Evolutionary conservation across 2,113 vertebrate species (phyloP).

Genomic region (Anser cygnoides): DNA sequence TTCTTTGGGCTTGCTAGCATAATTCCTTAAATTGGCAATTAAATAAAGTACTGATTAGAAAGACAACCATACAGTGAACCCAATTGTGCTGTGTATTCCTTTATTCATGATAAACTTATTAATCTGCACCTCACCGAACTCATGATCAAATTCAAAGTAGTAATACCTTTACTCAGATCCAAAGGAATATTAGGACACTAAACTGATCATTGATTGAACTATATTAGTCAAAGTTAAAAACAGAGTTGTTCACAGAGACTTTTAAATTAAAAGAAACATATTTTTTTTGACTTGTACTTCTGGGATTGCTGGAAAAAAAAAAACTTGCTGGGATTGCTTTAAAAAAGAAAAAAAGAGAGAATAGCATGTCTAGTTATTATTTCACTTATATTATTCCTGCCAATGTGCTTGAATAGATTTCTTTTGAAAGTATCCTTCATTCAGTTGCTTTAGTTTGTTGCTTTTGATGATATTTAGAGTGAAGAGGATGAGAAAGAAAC

Average conservation of each 20-base stretch:
- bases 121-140: not conserved
- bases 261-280: not conserved
- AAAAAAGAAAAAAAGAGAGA: not conserved
- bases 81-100: not conserved
- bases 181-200: not conserved
- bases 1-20: not conserved
- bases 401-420: not conserved
- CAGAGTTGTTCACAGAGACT: not conserved
- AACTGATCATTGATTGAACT: not conserved
- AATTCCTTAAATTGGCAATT: not conserved
- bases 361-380: not conserved
- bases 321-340: too few relatives aligned
- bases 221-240: not conserved
- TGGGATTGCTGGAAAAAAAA: not conserved
- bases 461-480: not conserved
- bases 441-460: not conserved
- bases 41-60: not conserved
- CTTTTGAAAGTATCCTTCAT: not conserved
- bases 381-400: not conserved
- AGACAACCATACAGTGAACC: not conserved
- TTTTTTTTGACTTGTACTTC: not conserved
- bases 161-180: not conserved
- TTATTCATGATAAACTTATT: not conserved
- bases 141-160: not conserved
- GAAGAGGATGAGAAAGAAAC: not conserved